Conservation (phyloP, 2,797 vertebrate species). For the Pygocentrus nattereri region DNA sequence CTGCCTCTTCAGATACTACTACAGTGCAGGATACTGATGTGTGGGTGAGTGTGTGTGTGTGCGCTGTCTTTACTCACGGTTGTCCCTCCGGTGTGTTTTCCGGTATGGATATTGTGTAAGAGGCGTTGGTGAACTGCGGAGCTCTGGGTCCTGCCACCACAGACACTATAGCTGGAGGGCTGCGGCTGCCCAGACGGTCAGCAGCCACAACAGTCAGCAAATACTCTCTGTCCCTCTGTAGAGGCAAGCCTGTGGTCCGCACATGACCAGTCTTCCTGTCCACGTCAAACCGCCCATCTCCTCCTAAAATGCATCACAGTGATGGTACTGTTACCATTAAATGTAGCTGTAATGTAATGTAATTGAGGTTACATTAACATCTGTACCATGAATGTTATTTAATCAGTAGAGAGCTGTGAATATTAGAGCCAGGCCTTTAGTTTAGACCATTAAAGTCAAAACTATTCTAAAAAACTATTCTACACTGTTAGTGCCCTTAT, state of each 20-base stretch:
- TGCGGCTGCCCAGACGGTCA: slow-evolving; percentile 84
- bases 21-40: too few relatives aligned
- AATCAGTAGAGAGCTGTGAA: too few relatives aligned
- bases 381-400: too few relatives aligned
- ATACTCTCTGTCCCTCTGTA: slow-evolving; percentile 85
- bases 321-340: background rate
- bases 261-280: slow-evolving; percentile 86
- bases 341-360: background rate
- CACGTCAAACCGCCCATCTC: slow-evolving; percentile 86
- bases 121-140: slow-evolving; percentile 85
- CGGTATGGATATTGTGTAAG: slow-evolving; percentile 81
- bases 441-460: too few relatives aligned
- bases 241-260: slow-evolving; percentile 83
- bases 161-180: slow-evolving; percentile 79
- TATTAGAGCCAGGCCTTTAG: too few relatives aligned
- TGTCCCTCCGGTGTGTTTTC: slow-evolving; percentile 81
- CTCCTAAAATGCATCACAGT: slow-evolving; percentile 71
- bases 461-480: too few relatives aligned
- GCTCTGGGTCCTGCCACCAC: slow-evolving; percentile 83
- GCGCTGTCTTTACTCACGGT: slow-evolving; percentile 77
- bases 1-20: too few relatives aligned
- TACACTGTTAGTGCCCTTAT: too few relatives aligned
- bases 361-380: too few relatives aligned
- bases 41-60: slow-evolving; percentile 24
- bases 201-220: slow-evolving; percentile 84